A percentile compares a stretch with the other conserved stretches of the same genome.
These are phyloP conservation scores for Apotomis capreana DNA, from an alignment of 2,888 invertebrate genomes.

Conservation along the genomic window DNA sequence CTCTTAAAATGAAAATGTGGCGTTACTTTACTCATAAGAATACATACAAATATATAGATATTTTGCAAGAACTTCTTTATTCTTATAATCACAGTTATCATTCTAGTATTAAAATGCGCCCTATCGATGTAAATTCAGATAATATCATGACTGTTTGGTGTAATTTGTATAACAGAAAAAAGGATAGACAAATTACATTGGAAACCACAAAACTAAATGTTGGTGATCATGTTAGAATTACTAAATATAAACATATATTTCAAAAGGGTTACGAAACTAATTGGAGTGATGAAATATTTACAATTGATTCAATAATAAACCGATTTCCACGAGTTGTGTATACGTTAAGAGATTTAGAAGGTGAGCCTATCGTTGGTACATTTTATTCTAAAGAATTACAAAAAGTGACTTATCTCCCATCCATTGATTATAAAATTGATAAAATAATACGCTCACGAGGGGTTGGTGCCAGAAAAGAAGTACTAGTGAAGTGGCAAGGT, in stretches of 20 bases:
- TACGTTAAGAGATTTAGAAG: constrained; percentile 46
- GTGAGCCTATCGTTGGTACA: constrained; percentile 46
- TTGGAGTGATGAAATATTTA: constrained; percentile 53
- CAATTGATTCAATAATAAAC: constrained; percentile 40
- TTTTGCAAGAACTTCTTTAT: constrained; percentile 27
- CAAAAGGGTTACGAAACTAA: constrained; percentile 51
- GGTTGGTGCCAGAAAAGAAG: constrained; percentile 47
- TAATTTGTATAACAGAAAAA: constrained; percentile 39
- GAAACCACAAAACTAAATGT: constrained; percentile 32
- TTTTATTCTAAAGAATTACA: constrained; percentile 51
- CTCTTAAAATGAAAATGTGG: constrained; percentile 50
- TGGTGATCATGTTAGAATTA: constrained; percentile 47
- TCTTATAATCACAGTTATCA: constrained; percentile 46
- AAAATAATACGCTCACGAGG: constrained; percentile 44
- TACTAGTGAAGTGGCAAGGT: constrained; percentile 51
- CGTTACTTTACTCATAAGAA: constrained; percentile 42
- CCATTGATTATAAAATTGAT: constrained; percentile 46
- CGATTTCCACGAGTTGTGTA: constrained; percentile 45
- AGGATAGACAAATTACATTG: not conserved
- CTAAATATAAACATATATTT: constrained; percentile 50
- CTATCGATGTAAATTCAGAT: constrained; percentile 46
- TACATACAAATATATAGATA: constrained; percentile 31
- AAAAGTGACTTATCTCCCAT: constrained; percentile 45
- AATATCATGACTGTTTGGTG: constrained; percentile 47
- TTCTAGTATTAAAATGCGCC: constrained; percentile 47